Evolutionary conservation across 2,888 invertebrate genomes (phyloP), one percentile per base, ranked within the genome.

Genomic region (Anticlea derivata): DNA sequence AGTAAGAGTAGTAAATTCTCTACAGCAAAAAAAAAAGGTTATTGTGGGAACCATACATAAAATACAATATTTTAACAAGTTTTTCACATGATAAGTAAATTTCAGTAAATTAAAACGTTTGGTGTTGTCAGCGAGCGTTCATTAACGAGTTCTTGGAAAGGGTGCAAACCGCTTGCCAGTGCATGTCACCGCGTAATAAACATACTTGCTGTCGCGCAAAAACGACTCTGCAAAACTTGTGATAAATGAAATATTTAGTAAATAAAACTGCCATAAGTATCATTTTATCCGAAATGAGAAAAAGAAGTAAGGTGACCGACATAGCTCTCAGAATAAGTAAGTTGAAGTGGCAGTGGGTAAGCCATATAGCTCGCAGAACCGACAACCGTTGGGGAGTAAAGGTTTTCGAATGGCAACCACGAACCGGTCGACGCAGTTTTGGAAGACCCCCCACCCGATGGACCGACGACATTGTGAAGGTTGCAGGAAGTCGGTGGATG

Each of bases 111-210:
- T 47, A 23, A 47, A 52, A 52, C 43, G 47, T 52, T 37, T 35
- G 29, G 29, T 46, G 48, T 26, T 49, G 52, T 43, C 52, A 47
- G 47, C 52, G 7, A 27, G 29, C 40, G 47, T 37, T 52, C 51
- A 52, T 52, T 52, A 52, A 47, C 23, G 41, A 43, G 45, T 34
- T 51, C 41, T 41, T 8, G 26, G 47, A 46, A 45, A 51, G 51
- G 46, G 51, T 48, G 33, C 38, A 38, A 52, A 48, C 43, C 43
- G 47, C 47, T 45, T 41, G 41, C 45, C 33, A 33, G 27, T 52
- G 52, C 52, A 52, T 48, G 52, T 43, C 47, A 38, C 39, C 26
- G 31, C 11, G 47, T 52, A 43, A 48, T 52, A 52, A 52, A 47
- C 31, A 38, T 44, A 13, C 38, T 44, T 33, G 33, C 38, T 52